A percentile compares a stretch with the other conserved stretches of the same genome.
Conservation (phyloP, 2,113 vertebrate genomes). For the Promerops cafer region DNA sequence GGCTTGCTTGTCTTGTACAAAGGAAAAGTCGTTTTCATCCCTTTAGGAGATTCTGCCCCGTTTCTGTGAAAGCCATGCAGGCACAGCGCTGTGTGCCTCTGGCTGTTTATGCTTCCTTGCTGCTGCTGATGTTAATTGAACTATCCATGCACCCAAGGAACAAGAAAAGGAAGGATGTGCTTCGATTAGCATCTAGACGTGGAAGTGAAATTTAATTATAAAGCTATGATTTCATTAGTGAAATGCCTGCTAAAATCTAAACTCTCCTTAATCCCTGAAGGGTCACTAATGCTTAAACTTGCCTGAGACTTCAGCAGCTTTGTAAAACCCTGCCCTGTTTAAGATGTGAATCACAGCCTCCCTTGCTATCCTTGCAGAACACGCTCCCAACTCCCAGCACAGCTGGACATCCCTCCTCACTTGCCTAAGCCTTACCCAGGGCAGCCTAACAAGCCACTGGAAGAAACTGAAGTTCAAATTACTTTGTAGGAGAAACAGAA, state of each 20-base stretch:
- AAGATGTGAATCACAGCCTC: conserved; percentile 20
- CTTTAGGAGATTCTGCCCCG: not conserved
- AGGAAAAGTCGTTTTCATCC: not conserved
- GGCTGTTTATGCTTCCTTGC: not conserved
- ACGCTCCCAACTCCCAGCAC: not conserved
- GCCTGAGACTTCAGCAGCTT: not conserved
- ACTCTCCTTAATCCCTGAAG: not conserved
- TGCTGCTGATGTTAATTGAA: not conserved
- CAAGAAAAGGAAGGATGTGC: conserved; percentile 14
- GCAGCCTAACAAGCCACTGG: not conserved
- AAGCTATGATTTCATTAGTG: conserved; percentile 15
- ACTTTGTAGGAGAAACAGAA: not conserved
- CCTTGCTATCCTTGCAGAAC: not conserved
- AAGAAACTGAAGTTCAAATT: not conserved
- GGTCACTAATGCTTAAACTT: not conserved
- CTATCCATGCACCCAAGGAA: not conserved
- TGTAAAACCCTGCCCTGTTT: not conserved
- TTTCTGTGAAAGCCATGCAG: not conserved
- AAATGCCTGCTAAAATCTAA: conserved; percentile 12
- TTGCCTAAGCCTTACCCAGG: not conserved
- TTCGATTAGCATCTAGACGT: conserved; percentile 7
- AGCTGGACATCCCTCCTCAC: not conserved
- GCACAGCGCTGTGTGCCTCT: not conserved
- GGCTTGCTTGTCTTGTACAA: not conserved
- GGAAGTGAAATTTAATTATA: conserved; percentile 2